phyloP scores from a whole-genome alignment of 2,888 invertebrate genomes.

The Prosapia bicincta region DNA sequence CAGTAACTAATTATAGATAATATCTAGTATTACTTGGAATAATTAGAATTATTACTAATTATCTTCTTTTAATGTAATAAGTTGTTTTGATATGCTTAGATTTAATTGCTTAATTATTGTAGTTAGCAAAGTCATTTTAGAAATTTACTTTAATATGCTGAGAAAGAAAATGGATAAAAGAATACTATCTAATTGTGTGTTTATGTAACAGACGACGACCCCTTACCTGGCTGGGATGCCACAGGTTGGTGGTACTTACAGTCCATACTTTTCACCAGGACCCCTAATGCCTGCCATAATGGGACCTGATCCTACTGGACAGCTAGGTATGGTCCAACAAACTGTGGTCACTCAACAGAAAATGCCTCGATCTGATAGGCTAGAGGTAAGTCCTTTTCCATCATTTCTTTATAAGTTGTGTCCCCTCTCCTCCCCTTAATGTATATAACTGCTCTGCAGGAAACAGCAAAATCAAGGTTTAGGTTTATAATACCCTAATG shows the following conservation, averaged over 20 bases:
- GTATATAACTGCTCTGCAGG: neutral
- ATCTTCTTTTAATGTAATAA: neutral
- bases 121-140: too few relatives aligned
- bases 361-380: conserved; percentile 90
- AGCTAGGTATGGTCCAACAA: conserved; percentile 75
- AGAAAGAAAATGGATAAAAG: too few relatives aligned
- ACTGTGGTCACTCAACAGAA: conserved; percentile 83
- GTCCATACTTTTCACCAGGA: conserved; percentile 84
- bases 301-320: conserved; percentile 85
- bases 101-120: neutral
- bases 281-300: conserved; percentile 87
- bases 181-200: neutral
- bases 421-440: neutral
- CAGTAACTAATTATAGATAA: too few relatives aligned
- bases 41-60: neutral
- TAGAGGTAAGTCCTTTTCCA: conserved; percentile 74
- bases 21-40: too few relatives aligned
- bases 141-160: too few relatives aligned
- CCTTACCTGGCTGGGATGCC: conserved; percentile 91
- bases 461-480: neutral
- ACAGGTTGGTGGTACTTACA: conserved; percentile 82
- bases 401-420: neutral
- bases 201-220: conserved; percentile 55
- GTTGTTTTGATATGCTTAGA: neutral
- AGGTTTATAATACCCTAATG: too few relatives aligned